Conservation (phyloP, 2,888 invertebrate species). For the Nasonovia ribisnigri region DNA sequence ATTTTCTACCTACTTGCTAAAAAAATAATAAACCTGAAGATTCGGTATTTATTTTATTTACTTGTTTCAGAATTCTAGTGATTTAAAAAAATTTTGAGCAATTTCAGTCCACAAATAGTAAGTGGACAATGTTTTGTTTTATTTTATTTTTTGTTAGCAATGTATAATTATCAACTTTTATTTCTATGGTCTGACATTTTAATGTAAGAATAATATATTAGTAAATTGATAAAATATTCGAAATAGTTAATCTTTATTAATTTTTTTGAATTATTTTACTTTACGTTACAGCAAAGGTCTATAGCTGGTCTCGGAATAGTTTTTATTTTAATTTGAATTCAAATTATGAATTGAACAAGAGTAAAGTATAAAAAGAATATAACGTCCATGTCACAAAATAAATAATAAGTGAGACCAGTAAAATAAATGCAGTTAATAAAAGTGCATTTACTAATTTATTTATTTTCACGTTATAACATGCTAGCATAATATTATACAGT, state of each 20-base stretch:
- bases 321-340: not conserved
- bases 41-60: no score
- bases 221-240: not conserved
- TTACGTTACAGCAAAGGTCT: not conserved
- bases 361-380: no score
- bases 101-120: no score
- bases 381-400: not conserved
- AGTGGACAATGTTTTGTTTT: no score
- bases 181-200: not conserved
- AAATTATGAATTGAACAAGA: not conserved
- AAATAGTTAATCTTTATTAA: not conserved
- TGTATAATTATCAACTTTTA: no score
- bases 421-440: not conserved
- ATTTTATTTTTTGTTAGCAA: no score
- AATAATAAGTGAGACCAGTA: not conserved
- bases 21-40: no score
- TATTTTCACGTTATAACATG: not conserved
- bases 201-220: not conserved
- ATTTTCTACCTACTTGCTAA: no score
- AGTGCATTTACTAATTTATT: not conserved
- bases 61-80: no score
- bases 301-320: no score
- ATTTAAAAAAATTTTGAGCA: no score
- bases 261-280: not conserved
- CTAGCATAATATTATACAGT: not conserved